Base-by-base conservation (phyloP, 2,797 vertebrate species). In the Halcyon chelicuti region DNA sequence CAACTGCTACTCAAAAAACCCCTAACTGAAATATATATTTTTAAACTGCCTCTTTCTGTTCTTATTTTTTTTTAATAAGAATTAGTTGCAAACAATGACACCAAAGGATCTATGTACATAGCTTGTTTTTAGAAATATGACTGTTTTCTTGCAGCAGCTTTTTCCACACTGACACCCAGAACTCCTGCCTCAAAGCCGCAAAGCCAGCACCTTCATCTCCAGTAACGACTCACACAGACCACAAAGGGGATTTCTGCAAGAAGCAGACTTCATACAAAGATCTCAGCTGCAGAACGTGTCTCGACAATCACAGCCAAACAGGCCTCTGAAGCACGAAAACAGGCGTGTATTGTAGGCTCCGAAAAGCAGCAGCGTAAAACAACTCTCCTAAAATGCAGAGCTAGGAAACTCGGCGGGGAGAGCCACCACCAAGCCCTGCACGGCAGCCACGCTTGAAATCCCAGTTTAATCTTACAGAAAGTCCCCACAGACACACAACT, bases 221-320 rank as follows among this genome's bases (percentile, higher is more conserved):
- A 68, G 1, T 10, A 77, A 18, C 3, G 2, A 20, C 29, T 35
- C 46, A 67, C 5, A 42, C 9, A 44, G 16, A 58, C 17, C 25
- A 19, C 3, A 23, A 29, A 33, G 10, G 0, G n/a, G 4, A 61
- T 17, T 23, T 23, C 8, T 31, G 26, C 0, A 0, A 90, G 28
- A 73, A 85, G 42, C 2, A 76, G 19, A 31, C 6, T 26, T 29
- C 29, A 25, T 6, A 40, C 9, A 62, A 22, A 63, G 21, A 31
- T 4, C 15, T 39, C 35, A 44, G 10, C 14, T 15, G 22, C 63
- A 73, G 29, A 25, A 76, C 47, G 8, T 29, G 16, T 39, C 35
- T 39, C 35, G 25, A 57, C 57, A 87, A 29, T 22, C 19, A 31
- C 2, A 4, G 40, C 14, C 49, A 35, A 47, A 46, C 39, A 21